Evolutionary conservation across 1,140 invertebrate genomes (phyloP).

Genomic region (Drosophila nannoptera): DNA sequence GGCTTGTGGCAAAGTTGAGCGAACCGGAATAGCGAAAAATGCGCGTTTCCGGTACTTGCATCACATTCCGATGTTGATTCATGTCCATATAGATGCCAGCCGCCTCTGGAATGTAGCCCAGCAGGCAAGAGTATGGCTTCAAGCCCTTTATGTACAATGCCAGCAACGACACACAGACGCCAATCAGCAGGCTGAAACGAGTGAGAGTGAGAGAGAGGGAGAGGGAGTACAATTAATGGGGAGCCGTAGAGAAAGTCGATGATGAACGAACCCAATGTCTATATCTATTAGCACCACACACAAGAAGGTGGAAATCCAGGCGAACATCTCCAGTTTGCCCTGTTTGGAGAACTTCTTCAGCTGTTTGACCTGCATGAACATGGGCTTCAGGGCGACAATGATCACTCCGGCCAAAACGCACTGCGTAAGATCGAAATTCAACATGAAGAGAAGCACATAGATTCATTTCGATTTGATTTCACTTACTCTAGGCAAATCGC

Average conservation of each 20-base stretch:
- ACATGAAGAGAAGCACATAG: background rate
- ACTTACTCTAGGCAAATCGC: slow-evolving; percentile 86
- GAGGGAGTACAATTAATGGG: background rate
- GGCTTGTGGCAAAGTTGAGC: slow-evolving; percentile 72
- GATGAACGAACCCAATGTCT: slow-evolving; percentile 82
- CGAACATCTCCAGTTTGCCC: slow-evolving; percentile 89
- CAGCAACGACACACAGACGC: slow-evolving; percentile 63
- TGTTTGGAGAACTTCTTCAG: slow-evolving; percentile 87
- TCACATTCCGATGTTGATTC: slow-evolving; percentile 67
- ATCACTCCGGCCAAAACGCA: slow-evolving; percentile 92
- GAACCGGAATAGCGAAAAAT: slow-evolving; percentile 76
- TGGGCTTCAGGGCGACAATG: slow-evolving; percentile 92
- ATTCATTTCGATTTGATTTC: background rate
- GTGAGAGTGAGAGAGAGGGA: background rate
- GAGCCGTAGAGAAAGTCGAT: too few relatives aligned
- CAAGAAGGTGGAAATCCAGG: slow-evolving; percentile 92
- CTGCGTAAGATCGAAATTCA: slow-evolving; percentile 30
- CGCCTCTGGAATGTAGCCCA: slow-evolving; percentile 68
- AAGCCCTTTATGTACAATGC: slow-evolving; percentile 75
- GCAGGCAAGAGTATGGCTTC: slow-evolving; percentile 62
- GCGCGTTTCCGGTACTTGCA: slow-evolving; percentile 66
- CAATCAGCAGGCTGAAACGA: slow-evolving; percentile 63
- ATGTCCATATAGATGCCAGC: slow-evolving; percentile 74
- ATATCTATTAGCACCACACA: slow-evolving; percentile 91
- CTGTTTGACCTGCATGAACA: slow-evolving; percentile 90